A percentile compares a stretch with the other conserved stretches of the same genome.
phyloP scores from a whole-genome alignment of 2,888 invertebrate genomes.

The Tigriopus californicus region DNA sequence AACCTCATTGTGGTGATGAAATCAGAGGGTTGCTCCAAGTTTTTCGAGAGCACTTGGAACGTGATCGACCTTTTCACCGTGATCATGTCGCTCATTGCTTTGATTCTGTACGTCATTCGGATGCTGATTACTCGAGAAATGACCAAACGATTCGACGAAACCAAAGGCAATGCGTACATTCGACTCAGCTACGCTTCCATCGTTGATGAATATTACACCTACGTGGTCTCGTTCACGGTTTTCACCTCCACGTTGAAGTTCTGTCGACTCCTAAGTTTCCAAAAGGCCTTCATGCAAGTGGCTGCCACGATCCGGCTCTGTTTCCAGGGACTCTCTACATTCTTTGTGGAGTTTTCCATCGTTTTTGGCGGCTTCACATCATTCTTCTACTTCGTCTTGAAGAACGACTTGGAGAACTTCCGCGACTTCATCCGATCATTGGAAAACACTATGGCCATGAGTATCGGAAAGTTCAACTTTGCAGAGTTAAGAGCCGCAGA shows the following conservation, averaged over 20 bases:
- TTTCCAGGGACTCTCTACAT: conserved; percentile 13
- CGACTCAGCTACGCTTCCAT: conserved; percentile 20
- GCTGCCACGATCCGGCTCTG: conserved; percentile 9
- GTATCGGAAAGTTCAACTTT: conserved; percentile 16
- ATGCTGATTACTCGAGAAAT: neutral
- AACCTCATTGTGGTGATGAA: neutral
- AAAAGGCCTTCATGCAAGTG: conserved; percentile 13
- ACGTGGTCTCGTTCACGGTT: conserved; percentile 30
- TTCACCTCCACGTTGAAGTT: conserved; percentile 34
- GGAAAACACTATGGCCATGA: conserved; percentile 14
- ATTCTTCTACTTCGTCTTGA: conserved; percentile 10
- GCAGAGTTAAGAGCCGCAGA: neutral
- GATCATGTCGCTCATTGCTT: neutral
- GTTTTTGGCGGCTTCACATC: conserved; percentile 10
- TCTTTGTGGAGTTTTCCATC: conserved; percentile 13
- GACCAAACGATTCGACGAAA: conserved; percentile 14
- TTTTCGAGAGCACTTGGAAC: conserved; percentile 11
- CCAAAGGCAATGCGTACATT: conserved; percentile 20
- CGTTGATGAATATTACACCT: conserved; percentile 24
- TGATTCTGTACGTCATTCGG: neutral
- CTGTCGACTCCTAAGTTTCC: conserved; percentile 25
- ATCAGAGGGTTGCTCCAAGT: neutral
- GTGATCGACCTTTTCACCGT: conserved; percentile 6
- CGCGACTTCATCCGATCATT: conserved; percentile 5
- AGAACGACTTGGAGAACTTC: conserved; percentile 5